Conservation (phyloP, 2,797 vertebrate genomes). For the Gambusia yucatana region DNA sequence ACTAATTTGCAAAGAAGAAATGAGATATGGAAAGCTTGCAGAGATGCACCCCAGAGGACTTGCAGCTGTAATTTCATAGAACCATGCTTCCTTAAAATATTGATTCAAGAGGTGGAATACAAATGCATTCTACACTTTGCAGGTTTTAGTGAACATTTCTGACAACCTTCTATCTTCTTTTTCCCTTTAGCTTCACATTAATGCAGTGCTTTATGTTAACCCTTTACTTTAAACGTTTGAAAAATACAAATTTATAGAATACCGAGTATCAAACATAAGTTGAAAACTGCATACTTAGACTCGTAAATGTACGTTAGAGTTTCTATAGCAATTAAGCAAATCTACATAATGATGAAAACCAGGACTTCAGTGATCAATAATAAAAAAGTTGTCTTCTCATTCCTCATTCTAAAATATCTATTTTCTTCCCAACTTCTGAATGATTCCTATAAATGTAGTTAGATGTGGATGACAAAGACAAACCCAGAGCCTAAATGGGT, state of each 20-base stretch:
- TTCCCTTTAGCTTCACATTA: not conserved
- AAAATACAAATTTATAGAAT: not conserved
- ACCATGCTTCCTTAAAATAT: not conserved
- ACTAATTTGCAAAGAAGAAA: not conserved
- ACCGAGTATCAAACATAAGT: not conserved
- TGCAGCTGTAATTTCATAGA: not conserved
- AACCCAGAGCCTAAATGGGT: not conserved
- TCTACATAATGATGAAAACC: not conserved
- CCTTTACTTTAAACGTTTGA: not conserved
- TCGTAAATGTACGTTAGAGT: not conserved
- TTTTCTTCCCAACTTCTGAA: not conserved
- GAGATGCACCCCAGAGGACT: not conserved
- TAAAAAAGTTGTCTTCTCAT: not conserved
- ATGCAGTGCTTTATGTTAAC: not conserved
- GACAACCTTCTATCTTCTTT: not conserved
- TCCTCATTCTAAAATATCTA: not conserved
- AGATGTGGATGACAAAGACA: not conserved
- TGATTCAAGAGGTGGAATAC: not conserved
- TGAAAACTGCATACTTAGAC: not conserved
- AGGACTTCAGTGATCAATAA: not conserved
- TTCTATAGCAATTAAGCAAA: not conserved
- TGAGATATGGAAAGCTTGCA: not conserved
- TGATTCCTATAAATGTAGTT: not conserved
- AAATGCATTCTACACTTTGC: not conserved
- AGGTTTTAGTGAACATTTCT: not conserved